Evolutionary conservation across 2,113 vertebrate genomes (phyloP).

Genomic region (Pomatostomus ruficeps): DNA sequence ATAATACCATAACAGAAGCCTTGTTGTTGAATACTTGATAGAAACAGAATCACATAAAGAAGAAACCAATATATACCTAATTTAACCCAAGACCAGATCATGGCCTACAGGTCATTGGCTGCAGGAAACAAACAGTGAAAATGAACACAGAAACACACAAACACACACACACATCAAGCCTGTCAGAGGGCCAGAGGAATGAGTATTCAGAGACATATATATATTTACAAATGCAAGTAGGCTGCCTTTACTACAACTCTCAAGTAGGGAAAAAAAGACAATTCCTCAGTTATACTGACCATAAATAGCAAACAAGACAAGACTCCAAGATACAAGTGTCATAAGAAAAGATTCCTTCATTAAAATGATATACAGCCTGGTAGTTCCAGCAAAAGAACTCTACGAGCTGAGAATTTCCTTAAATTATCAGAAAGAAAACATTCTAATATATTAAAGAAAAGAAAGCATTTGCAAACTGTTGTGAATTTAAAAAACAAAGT

Average conservation of each 20-base stretch:
- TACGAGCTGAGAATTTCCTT: background rate
- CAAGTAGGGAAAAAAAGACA: background rate
- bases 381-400: background rate
- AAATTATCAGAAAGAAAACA: background rate
- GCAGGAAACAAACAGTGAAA: background rate
- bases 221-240: background rate
- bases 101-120: background rate
- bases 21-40: background rate
- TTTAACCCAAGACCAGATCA: background rate
- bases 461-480: background rate
- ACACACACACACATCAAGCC: background rate
- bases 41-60: background rate
- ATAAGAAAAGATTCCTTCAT: background rate
- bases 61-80: background rate
- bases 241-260: background rate
- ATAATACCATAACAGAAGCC: background rate
- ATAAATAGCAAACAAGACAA: background rate
- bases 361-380: background rate
- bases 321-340: background rate
- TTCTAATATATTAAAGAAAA: background rate
- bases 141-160: background rate
- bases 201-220: accelerated
- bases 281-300: background rate
- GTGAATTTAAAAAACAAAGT: background rate
- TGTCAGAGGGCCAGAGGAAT: background rate